Evolutionary conservation across 2,888 invertebrate species (phyloP), one percentile per base, ranked within the genome.

Genomic region (Quadroppia sp.): DNA sequence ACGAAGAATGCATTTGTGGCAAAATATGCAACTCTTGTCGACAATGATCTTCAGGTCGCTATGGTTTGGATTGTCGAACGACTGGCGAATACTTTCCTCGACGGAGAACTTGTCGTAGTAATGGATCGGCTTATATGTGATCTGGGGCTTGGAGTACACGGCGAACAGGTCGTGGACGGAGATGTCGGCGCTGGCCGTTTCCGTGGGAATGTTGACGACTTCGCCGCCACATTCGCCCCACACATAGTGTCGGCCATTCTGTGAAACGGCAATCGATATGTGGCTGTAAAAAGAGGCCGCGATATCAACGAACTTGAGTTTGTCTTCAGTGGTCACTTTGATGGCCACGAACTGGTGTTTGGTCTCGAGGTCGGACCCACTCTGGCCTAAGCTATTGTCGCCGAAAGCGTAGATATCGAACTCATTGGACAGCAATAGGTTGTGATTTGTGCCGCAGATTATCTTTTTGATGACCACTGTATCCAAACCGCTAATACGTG

Each of bases 391-490:
- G 2, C 28, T 13, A 20, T 74, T 74, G 25, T 53, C 9, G 0
- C 74, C 74, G 23, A 71, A 71, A 2, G 50, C 70, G 25, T 71
- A 74, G n/a, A 74, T 71, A 28, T 74, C 53, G 25, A 70, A 70
- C 23, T 48, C 70, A 7, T 28, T 42, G 4, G 53, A 50, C 17
- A 74, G 32, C 2, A 74, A 23, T 2, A 74, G 50, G 9, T 25
- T 53, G 20, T 74, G 74, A 25, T 70, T n/a, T 45, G n/a, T 28
- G 13, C 74, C 74, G 28, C 64, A 67, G 11, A 64, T 13, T 9
- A 36, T 13, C 40, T 50, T 70, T 9, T 42, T 53, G 23, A 59
- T 36, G 15, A 30, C 13, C 13, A 61, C 25, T 9, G 13, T n/a
- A 3, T 40, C 13, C 32, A 53, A 7, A 7, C 23, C 20, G 17